A percentile compares a stretch with the other conserved stretches of the same genome.
Evolutionary conservation across 92 coral and sea anemone genomes (phyloP).

Genomic region (Porites rus): DNA sequence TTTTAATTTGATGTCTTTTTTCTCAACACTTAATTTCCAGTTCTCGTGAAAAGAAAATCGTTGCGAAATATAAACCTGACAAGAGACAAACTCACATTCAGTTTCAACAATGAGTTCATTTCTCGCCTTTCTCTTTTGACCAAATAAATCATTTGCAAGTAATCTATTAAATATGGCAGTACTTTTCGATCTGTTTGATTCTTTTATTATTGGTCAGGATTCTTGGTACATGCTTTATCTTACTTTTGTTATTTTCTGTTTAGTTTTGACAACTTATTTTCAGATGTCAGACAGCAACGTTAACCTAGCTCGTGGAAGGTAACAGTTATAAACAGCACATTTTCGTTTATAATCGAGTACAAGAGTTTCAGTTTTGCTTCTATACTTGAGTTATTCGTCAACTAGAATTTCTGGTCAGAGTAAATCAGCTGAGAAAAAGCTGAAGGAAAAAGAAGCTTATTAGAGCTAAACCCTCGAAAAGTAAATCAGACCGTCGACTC

Average conservation of each 20-base stretch:
- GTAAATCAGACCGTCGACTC: too few species aligned
- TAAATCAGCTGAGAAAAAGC: too few species aligned
- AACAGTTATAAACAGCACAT: too few species aligned
- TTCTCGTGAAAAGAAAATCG: background rate
- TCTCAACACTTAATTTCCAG: background rate
- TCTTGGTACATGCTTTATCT: too few species aligned
- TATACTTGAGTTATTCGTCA: too few species aligned
- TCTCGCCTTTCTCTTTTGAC: background rate
- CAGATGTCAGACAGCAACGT: background rate
- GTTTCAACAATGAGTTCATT: background rate
- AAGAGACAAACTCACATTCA: background rate
- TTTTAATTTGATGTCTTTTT: background rate
- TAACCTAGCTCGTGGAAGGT: background rate
- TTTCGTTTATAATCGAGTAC: too few species aligned
- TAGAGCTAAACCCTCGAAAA: too few species aligned
- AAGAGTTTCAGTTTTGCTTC: too few species aligned
- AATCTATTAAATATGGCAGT: background rate
- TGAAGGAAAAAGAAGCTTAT: too few species aligned
- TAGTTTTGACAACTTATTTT: background rate
- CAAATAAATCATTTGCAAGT: constrained; percentile 4
- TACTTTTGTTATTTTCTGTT: background rate
- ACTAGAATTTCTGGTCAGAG: too few species aligned
- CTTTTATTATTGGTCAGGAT: too few species aligned
- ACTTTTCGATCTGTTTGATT: too few species aligned
- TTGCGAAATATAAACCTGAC: background rate